A percentile compares a stretch with the other conserved stretches of the same genome.
phyloP scores from a whole-genome alignment of 2,797 vertebrate genomes.

The Psittacula echo region DNA sequence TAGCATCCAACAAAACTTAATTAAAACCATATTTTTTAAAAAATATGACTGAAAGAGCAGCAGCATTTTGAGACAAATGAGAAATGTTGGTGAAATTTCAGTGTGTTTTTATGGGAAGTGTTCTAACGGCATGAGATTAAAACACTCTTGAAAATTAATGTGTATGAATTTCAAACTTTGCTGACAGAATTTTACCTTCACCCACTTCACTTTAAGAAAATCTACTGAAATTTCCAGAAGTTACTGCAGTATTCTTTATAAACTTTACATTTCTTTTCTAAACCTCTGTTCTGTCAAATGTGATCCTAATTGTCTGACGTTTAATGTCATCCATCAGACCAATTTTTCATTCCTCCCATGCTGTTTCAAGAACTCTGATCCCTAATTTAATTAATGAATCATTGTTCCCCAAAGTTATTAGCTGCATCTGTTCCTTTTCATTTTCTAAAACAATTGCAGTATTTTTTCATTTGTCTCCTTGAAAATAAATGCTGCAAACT shows the following conservation, averaged over 20 bases:
- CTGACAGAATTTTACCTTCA: not conserved
- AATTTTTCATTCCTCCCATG: constrained; percentile 33
- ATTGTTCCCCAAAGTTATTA: constrained; percentile 36
- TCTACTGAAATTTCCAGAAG: constrained; percentile 32
- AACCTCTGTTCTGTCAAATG: constrained; percentile 45
- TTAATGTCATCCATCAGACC: constrained; percentile 52
- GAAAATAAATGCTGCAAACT: constrained; percentile 22
- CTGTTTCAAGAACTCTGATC: constrained; percentile 52
- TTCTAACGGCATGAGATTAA: not conserved
- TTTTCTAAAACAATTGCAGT: not conserved
- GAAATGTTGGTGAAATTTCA: not conserved
- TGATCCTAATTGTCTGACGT: constrained; percentile 32
- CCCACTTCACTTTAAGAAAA: not conserved
- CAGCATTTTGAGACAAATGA: not conserved
- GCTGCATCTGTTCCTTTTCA: constrained; percentile 1
- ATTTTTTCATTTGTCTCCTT: not conserved
- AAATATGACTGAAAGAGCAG: not conserved
- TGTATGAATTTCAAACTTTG: not conserved
- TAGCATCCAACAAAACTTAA: not conserved
- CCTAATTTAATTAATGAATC: constrained; percentile 66
- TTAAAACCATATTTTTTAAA: not conserved
- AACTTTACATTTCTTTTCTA: constrained; percentile 39
- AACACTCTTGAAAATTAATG: not conserved
- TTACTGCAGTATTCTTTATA: not conserved
- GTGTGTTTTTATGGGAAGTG: not conserved